Conservation (phyloP, 2,888 invertebrate species). For the Diloba caeruleocephala region DNA sequence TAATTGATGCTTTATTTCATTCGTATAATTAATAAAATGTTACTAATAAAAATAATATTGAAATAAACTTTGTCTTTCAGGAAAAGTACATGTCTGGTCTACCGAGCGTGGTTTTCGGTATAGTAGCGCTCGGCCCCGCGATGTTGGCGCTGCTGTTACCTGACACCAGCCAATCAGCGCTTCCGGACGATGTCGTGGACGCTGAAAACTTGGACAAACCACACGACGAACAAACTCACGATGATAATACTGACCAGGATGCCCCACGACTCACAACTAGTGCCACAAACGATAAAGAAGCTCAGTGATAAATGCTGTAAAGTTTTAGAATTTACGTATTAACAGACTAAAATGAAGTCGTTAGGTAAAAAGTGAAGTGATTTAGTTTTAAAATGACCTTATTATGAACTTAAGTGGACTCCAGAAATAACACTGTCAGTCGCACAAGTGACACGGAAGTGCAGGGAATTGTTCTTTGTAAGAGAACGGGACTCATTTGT, state of each 20-base stretch:
- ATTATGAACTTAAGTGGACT: conserved; percentile 5
- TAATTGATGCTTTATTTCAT: too few relatives aligned
- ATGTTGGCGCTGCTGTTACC: conserved; percentile 74
- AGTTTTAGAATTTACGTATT: background rate
- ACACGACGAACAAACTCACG: conserved; percentile 8
- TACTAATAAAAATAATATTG: too few relatives aligned
- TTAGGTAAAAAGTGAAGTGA: conserved; percentile 29
- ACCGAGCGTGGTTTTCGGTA: conserved; percentile 76
- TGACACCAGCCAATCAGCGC: conserved; percentile 71
- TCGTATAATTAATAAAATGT: too few relatives aligned
- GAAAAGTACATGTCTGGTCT: conserved; percentile 75
- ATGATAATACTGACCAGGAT: conserved; percentile 82
- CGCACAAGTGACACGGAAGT: background rate
- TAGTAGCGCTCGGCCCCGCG: conserved; percentile 76
- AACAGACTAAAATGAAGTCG: background rate
- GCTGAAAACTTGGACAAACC: conserved; percentile 71
- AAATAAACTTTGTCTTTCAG: conserved; percentile 64
- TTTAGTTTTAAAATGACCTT: conserved; percentile 19
- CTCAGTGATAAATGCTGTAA: conserved; percentile 1
- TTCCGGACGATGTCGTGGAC: conserved; percentile 74
- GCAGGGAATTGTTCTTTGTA: background rate
- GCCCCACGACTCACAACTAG: conserved; percentile 29
- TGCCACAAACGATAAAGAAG: conserved; percentile 34
- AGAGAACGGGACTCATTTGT: background rate
- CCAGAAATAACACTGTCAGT: background rate